Evolutionary conservation across 2,113 vertebrate species (phyloP).

Genomic region (Amphilophus citrinellus): DNA sequence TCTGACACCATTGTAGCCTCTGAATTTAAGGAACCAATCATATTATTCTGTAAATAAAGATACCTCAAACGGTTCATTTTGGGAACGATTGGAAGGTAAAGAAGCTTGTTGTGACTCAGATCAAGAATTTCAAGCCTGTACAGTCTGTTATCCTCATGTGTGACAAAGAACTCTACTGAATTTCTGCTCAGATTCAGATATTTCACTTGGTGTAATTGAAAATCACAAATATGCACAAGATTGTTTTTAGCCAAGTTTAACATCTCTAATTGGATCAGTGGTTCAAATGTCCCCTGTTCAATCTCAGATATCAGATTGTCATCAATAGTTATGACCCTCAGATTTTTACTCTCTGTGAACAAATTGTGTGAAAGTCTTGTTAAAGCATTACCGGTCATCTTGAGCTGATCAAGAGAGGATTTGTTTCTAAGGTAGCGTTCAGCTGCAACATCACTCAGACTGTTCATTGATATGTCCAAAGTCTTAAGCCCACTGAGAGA

Average conservation of each 20-base stretch:
- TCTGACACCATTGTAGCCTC: constrained; percentile 58
- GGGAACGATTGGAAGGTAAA: constrained; percentile 81
- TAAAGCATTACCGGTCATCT: constrained; percentile 79
- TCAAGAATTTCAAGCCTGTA: constrained; percentile 82
- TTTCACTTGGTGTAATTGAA: constrained; percentile 80
- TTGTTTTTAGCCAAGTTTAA: constrained; percentile 83
- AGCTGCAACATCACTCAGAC: constrained; percentile 76
- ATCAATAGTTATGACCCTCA: constrained; percentile 77
- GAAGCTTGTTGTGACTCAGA: constrained; percentile 83
- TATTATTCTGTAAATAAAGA: constrained; percentile 85
- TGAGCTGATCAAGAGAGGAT: constrained; percentile 74
- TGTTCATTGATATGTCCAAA: constrained; percentile 83
- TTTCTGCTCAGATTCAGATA: constrained; percentile 84
- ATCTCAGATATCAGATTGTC: constrained; percentile 82
- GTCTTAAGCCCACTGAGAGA: constrained; percentile 68
- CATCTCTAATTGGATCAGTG: constrained; percentile 71
- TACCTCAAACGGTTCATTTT: constrained; percentile 69
- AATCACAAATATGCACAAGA: constrained; percentile 81
- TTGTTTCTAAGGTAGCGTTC: constrained; percentile 80
- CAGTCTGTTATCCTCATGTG: constrained; percentile 25
- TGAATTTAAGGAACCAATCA: constrained; percentile 69
- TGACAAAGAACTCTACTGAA: constrained; percentile 79
- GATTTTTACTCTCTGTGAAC: constrained; percentile 68
- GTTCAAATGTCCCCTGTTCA: constrained; percentile 79
- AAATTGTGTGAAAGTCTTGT: constrained; percentile 68